A percentile compares a stretch with the other conserved stretches of the same genome.
Evolutionary conservation across 2,113 vertebrate genomes (phyloP).

Genomic region (Copsychus sechellarum): DNA sequence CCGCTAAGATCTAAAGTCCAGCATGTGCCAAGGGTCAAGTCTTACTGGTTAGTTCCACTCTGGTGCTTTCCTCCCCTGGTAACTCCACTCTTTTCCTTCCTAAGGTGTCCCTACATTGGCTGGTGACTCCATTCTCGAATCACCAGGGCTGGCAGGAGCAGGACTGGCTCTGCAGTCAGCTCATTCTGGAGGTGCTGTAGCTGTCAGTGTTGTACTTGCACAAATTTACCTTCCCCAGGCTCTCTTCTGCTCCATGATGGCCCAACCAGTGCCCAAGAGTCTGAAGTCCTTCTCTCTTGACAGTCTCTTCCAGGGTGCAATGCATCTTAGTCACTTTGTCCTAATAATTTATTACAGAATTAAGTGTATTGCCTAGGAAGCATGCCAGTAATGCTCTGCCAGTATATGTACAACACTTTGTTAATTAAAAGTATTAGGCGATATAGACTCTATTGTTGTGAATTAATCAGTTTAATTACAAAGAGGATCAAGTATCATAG

Average conservation of each 20-base stretch:
- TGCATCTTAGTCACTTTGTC: conserved; percentile 40
- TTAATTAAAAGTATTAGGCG: conserved; percentile 77
- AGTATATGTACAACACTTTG: conserved; percentile 55
- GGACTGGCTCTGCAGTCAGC: neutral
- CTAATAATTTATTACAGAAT: conserved; percentile 75
- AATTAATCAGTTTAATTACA: conserved; percentile 75
- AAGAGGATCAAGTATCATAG: conserved; percentile 44
- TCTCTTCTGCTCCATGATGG: neutral
- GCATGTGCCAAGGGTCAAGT: no score
- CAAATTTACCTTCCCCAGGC: neutral
- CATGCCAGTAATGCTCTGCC: conserved; percentile 62
- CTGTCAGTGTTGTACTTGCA: neutral
- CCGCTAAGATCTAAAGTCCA: neutral
- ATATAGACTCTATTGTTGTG: conserved; percentile 66
- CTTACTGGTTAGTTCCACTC: neutral
- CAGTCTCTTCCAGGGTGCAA: neutral
- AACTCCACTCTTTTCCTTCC: neutral
- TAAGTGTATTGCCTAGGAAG: conserved; percentile 75
- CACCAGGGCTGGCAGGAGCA: neutral
- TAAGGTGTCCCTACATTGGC: neutral
- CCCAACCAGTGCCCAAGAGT: neutral
- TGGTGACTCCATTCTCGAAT: neutral
- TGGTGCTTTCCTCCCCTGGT: neutral
- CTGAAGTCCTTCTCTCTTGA: conserved; percentile 1
- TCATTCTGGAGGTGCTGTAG: neutral